Evolutionary conservation across 2,797 vertebrate genomes (phyloP).

Genomic region (Carapus acus): DNA sequence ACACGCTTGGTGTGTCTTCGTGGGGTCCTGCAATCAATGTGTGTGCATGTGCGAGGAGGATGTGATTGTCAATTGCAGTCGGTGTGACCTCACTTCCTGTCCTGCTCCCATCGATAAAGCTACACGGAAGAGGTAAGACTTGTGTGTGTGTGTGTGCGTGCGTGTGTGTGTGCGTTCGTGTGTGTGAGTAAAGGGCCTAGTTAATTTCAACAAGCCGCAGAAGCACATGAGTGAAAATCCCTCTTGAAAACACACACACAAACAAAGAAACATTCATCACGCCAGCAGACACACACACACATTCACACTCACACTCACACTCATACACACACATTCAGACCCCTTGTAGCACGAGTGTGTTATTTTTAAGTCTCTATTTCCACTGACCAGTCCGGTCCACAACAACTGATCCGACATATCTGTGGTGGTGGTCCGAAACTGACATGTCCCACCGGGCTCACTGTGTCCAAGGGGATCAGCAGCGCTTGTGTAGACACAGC

Average conservation of each 20-base stretch:
- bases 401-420: constrained; percentile 60
- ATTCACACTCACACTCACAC: constrained; percentile 3
- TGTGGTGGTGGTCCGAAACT: constrained; percentile 45
- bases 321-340: constrained; percentile 5
- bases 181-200: constrained; percentile 5
- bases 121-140: no score
- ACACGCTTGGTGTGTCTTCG: no score
- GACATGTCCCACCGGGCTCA: constrained; percentile 39
- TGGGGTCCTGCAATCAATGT: background rate
- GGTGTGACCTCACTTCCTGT: constrained; percentile 41
- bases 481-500: constrained; percentile 32
- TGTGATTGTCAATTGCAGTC: constrained; percentile 32
- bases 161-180: no score
- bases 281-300: constrained; percentile 5
- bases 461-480: constrained; percentile 43
- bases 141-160: no score
- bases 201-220: constrained; percentile 31
- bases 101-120: no score
- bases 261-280: no score
- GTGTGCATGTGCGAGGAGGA: constrained; percentile 24
- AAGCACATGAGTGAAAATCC: constrained; percentile 5
- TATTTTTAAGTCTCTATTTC: constrained; percentile 60
- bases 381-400: constrained; percentile 48
- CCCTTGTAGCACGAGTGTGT: constrained; percentile 21
- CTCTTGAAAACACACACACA: constrained; percentile 11